Evolutionary conservation across 2,797 vertebrate genomes (phyloP), one percentile per base, ranked within the genome.

Genomic region (Crocidura indochinensis): DNA sequence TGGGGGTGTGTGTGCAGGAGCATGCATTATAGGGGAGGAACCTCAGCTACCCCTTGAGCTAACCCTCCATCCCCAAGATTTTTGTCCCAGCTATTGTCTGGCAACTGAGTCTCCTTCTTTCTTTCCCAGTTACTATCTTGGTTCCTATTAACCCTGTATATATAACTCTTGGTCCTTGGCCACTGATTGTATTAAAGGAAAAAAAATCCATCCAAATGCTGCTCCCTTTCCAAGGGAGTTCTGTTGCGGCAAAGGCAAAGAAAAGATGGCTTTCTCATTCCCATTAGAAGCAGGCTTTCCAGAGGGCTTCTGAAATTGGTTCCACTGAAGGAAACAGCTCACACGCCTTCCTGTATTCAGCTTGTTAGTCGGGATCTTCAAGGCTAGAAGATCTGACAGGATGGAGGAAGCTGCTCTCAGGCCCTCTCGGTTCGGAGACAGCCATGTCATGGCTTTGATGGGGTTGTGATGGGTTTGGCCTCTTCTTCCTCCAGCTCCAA

Each of bases 341-440:
- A 56, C 75, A 78, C 64, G 77, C 83, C 90, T 83, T 68, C 87
- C 46, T 71, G 27, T 84, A 49, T 83, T 83, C 93, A 62, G 92
- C 92, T 92, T 76, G 92, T 93, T 95, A 92, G 92, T 90, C 3
- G 0, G 92, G 90, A 95, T 91, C 94, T 91, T 91, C 88, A 88
- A 96, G 95, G 94, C 96, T 93, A 82, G 74, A 84, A 90, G 88
- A 93, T 90, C 84, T 94, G 95, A 95, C 95, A 95, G 90, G 84
- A 88, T 91, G 80, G 81, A 73, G 72, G 91, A 91, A 87, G 90
- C 68, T 6, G 69, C 87, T 89, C 92, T 91, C 93, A 73, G 91
- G 91, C 96, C 92, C 95, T 84, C 94, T 94, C 69, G 1, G 84
- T 86, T 46, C 9, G 73, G 93, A 88, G 60, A 44, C 87, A 62